These are phyloP conservation scores for Halesus radiatus DNA, from an alignment of 1,140 invertebrate genomes.

Conservation along the genomic window DNA sequence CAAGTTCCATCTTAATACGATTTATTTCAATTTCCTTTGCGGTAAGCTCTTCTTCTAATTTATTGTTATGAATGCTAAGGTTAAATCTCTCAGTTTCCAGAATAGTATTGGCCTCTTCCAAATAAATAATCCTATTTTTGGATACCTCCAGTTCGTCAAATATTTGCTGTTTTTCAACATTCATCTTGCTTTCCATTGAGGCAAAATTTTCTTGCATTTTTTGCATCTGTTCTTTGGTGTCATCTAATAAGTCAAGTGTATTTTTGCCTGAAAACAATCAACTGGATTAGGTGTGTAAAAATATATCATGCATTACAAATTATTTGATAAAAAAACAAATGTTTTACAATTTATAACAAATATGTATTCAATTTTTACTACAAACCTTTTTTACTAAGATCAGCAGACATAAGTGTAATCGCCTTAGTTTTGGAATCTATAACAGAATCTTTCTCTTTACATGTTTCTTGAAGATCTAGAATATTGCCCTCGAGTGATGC, in stretches of 20 bases:
- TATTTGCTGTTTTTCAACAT: conserved; percentile 76
- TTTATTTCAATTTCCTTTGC: conserved; percentile 64
- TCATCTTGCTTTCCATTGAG: conserved; percentile 78
- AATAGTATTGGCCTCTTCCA: conserved; percentile 69
- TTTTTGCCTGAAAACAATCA: conserved; percentile 69
- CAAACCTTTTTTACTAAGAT: conserved; percentile 77
- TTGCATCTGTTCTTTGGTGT: conserved; percentile 84
- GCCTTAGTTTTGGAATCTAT: conserved; percentile 88
- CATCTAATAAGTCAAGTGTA: conserved; percentile 80
- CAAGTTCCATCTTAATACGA: conserved; percentile 58
- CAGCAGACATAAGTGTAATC: conserved; percentile 82
- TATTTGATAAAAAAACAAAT: no score
- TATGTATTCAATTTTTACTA: not conserved
- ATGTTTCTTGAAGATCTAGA: conserved; percentile 81
- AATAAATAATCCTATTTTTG: conserved; percentile 69
- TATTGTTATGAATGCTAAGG: conserved; percentile 71
- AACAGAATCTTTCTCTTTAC: conserved; percentile 89
- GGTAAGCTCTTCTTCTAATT: conserved; percentile 72
- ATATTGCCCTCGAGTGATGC: conserved; percentile 76
- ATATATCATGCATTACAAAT: no score
- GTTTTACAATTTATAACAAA: no score
- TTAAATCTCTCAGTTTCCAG: conserved; percentile 72
- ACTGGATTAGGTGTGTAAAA: no score
- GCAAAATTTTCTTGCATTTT: conserved; percentile 85
- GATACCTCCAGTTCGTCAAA: conserved; percentile 71